These are phyloP conservation scores for Iphiclides podalirius DNA, from an alignment of 2,888 invertebrate genomes.

Conservation along the genomic window DNA sequence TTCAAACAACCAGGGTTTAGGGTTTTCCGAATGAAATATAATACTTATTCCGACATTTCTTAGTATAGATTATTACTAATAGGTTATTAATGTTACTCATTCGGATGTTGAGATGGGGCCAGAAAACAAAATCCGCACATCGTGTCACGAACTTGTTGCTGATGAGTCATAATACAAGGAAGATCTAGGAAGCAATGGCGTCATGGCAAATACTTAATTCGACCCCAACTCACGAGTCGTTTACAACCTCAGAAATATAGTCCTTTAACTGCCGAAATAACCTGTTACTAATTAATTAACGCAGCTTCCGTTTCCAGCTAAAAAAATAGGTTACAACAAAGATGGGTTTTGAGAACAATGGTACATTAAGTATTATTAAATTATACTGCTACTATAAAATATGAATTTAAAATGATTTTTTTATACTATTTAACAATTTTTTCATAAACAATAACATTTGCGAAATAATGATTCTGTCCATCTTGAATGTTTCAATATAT, in stretches of 20 bases:
- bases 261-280: constrained; percentile 8
- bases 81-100: constrained; percentile 42
- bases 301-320: constrained; percentile 9
- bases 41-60: too few species aligned
- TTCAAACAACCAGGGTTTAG: neutral
- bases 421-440: neutral
- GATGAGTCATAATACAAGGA: constrained; percentile 71
- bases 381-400: too few species aligned
- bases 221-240: constrained; percentile 31
- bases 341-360: neutral
- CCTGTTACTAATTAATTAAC: constrained; percentile 12
- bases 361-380: neutral
- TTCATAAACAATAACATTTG: too few species aligned
- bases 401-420: too few species aligned
- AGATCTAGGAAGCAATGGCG: constrained; percentile 68
- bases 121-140: constrained; percentile 59
- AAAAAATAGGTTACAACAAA: neutral
- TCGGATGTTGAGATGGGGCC: constrained; percentile 52
- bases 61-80: constrained; percentile 32
- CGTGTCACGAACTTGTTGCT: constrained; percentile 63
- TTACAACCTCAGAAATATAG: constrained; percentile 3
- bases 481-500: too few species aligned
- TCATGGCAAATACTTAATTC: constrained; percentile 44
- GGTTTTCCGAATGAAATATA: constrained; percentile 26
- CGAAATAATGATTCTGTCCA: too few species aligned